Percentiles rank a stretch among this genome's conserved stretches.
phyloP scores from a whole-genome alignment of 1,140 invertebrate genomes.

The Cotesia glomerata region DNA sequence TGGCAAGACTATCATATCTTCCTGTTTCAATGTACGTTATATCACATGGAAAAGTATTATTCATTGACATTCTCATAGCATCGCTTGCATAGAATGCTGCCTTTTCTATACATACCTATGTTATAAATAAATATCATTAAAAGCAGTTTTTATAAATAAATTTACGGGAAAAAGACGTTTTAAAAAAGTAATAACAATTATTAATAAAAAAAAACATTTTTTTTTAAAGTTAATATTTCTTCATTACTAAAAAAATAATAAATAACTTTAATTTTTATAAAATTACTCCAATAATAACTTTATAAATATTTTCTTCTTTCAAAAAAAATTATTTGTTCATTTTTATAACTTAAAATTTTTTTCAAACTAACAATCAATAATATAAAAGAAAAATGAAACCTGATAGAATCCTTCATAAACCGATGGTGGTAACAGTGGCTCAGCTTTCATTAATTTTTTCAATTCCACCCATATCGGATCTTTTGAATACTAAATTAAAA shows the following conservation, averaged over 20 bases:
- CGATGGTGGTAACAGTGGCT: background rate
- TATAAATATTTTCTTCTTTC: no score
- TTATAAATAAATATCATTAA: no score
- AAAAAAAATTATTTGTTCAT: no score
- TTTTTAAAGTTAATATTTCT: no score
- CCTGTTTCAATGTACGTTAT: slow-evolving; percentile 28
- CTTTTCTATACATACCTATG: slow-evolving; percentile 34
- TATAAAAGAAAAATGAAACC: background rate
- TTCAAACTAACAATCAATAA: background rate
- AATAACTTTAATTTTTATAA: no score
- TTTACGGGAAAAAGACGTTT: no score
- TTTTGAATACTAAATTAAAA: slow-evolving; percentile 14
- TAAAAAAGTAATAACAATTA: no score
- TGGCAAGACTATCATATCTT: slow-evolving; percentile 26
- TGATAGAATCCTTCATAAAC: slow-evolving; percentile 3
- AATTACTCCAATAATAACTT: no score
- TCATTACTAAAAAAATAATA: no score
- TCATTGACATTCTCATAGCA: slow-evolving; percentile 19
- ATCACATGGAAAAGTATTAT: slow-evolving; percentile 26
- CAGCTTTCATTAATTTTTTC: slow-evolving; percentile 1
- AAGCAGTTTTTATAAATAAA: slow-evolving; percentile 8
- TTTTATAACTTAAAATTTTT: no score
- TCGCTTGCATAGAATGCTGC: slow-evolving; percentile 32
- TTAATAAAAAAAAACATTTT: no score
- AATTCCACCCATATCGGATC: slow-evolving; percentile 7